Evolutionary conservation across 2,888 invertebrate genomes (phyloP), one percentile per base, ranked within the genome.

Genomic region (Melangyna quadrimaculata): DNA sequence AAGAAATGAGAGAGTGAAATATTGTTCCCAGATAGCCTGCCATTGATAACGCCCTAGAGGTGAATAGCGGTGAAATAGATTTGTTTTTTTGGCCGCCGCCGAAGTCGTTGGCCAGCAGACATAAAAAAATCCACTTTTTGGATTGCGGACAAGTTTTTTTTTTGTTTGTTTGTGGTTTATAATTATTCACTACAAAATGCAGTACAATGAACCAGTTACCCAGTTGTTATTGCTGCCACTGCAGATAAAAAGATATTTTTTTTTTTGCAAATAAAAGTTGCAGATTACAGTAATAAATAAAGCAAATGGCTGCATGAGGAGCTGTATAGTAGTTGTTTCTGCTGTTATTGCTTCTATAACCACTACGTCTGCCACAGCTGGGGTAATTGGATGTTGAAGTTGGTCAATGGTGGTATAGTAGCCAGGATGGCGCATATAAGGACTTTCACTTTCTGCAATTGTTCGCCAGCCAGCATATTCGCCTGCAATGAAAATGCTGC

Each of bases 401-500:
- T 84, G 75, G 84, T 80, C 75, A 84, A 67, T 80, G 84, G 84
- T 59, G 3, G 17, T 29, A 51, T 19, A 51, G 51, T 69, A 84
- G 84, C 84, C 84, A 80, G 84, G 84, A 84, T 84, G 80, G 84
- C 84, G 84, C 84, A 84, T 45, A 84, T 45, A 84, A 80, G 84
- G 84, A 84, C 84, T 84, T 84, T 84, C 84, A 84, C 84, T 84
- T 84, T 84, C 84, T 14, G 84, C 84, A 75, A 80, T 84, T 84
- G 84, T 84, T 84, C 59, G 63, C 37, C 22, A 32, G n/a, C 19
- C 40, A 61, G 40, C 17, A 29, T 61, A 4, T 14, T 22, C 17
- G 55, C 14, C 17, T 48, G 48, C 48, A 72, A 59, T 59, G 48
- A 51, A 63, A 63, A 80, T 57, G 71, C 12, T 77, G n/a, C n/a